Evolutionary conservation across 2,888 invertebrate genomes (phyloP).

Genomic region (Merodon equestris): DNA sequence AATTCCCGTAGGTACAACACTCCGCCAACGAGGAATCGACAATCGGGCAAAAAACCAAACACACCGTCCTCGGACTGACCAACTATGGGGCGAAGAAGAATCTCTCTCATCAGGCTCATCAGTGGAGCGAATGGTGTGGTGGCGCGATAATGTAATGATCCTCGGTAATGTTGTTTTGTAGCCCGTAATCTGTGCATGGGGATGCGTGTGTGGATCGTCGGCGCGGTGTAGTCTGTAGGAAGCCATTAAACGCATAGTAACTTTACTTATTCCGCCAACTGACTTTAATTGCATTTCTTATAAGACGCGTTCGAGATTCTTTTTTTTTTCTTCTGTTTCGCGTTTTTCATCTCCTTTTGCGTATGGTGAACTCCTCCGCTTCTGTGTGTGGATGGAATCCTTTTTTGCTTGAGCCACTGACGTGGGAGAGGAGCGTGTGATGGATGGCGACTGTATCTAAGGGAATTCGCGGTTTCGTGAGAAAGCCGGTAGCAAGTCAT

Average conservation of each 20-base stretch:
- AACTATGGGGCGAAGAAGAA: slow-evolving; percentile 36
- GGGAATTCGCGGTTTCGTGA: no score
- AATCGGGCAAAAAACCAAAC: slow-evolving; percentile 17
- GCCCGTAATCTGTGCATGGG: slow-evolving; percentile 19
- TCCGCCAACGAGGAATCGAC: not conserved
- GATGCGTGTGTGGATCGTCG: slow-evolving; percentile 42
- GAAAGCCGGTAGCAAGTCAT: no score
- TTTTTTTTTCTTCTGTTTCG: no score
- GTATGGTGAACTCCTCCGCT: slow-evolving; percentile 59
- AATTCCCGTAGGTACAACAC: slow-evolving; percentile 69
- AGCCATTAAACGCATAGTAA: slow-evolving; percentile 63
- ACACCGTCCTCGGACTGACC: slow-evolving; percentile 7
- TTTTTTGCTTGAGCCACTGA: no score
- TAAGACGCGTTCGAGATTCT: slow-evolving; percentile 19
- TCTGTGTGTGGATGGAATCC: not conserved
- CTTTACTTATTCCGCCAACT: slow-evolving; percentile 71
- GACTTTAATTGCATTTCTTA: slow-evolving; percentile 77
- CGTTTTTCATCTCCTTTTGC: slow-evolving; percentile 14
- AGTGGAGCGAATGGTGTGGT: slow-evolving; percentile 29
- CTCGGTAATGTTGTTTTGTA: slow-evolving; percentile 20
- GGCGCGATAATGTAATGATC: slow-evolving; percentile 64
- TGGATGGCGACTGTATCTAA: no score
- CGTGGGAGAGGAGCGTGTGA: no score
- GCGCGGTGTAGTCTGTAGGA: slow-evolving; percentile 39
- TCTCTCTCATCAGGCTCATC: slow-evolving; percentile 20